Evolutionary conservation across 23 tunicate genomes (phyloP), one percentile per base, ranked within the genome.

Genomic region (Aplidium turbinatum): DNA sequence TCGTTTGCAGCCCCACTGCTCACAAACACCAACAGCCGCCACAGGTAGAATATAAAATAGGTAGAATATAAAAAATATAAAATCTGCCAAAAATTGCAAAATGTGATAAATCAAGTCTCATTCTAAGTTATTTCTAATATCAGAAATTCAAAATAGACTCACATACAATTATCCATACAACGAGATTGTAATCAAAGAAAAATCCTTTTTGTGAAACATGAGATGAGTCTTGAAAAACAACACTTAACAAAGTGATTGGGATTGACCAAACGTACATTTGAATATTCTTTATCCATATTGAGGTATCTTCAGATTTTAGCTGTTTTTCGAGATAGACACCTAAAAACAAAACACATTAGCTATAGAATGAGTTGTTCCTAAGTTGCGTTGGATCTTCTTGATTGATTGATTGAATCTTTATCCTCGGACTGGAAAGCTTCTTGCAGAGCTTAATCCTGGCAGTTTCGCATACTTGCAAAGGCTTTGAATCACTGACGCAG

Each of bases 311-410:
- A 3, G 29, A 23, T 31, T 81, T 81, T 31, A 81, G 58, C 55
- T 72, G 33, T 1, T 81, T 81, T 47, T 81, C 87, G 33, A 81
- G 73, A 81, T 72, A 81, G 11, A 81, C 87, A 5, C 87, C 87
- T 81, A 70, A 4, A 31, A 76, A 53, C 7, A 72, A 32, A 72
- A 39, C 7, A n/a, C n/a, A n/a, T n/a, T n/a, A n/a, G n/a, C n/a
- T n/a, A n/a, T n/a, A n/a, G n/a, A n/a, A n/a, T n/a, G n/a, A n/a
- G n/a, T n/a, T n/a, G n/a, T n/a, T n/a, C n/a, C n/a, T n/a, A n/a
- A n/a, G n/a, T n/a, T n/a, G n/a, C n/a, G n/a, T n/a, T n/a, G n/a
- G n/a, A n/a, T n/a, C n/a, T n/a, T n/a, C n/a, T n/a, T n/a, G n/a
- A n/a, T n/a, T n/a, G n/a, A n/a, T n/a, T n/a, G n/a, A n/a, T n/a